Percentiles rank a stretch among this genome's conserved stretches.
phyloP scores from a whole-genome alignment of 1,140 invertebrate species.

The Prorops nasuta region DNA sequence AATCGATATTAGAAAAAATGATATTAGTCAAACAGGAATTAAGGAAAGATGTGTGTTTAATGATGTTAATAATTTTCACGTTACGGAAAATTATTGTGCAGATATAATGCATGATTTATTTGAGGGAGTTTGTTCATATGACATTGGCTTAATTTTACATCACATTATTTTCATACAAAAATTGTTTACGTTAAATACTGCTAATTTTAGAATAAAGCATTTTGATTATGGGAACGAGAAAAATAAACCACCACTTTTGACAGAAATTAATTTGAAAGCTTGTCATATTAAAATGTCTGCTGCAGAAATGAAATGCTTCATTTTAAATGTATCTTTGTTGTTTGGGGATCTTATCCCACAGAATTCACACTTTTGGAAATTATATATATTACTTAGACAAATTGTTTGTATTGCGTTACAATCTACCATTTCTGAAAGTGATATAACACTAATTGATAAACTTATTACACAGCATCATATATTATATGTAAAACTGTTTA shows the following conservation, averaged over 20 bases:
- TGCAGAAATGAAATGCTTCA: conserved; percentile 31
- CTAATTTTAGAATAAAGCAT: neutral
- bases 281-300: conserved; percentile 25
- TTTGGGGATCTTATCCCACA: conserved; percentile 28
- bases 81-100: conserved; percentile 9
- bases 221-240: neutral
- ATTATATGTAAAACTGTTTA: neutral
- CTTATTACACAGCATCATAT: neutral
- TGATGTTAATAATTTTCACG: conserved; percentile 15
- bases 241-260: neutral
- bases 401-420: conserved; percentile 8
- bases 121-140: neutral
- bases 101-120: conserved; percentile 18
- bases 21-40: conserved; percentile 17
- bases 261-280: conserved; percentile 12
- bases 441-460: neutral
- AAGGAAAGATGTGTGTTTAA: conserved; percentile 17
- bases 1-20: conserved; percentile 10
- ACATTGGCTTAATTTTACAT: neutral
- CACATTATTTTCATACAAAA: neutral
- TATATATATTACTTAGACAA: conserved; percentile 26
- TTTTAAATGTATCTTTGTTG: conserved; percentile 25
- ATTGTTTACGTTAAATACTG: neutral
- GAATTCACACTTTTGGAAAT: conserved; percentile 24
- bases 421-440: neutral